A percentile compares a stretch with the other conserved stretches of the same genome.
Evolutionary conservation across 2,113 vertebrate species (phyloP).

Genomic region (Ptilonorhynchus violaceus): DNA sequence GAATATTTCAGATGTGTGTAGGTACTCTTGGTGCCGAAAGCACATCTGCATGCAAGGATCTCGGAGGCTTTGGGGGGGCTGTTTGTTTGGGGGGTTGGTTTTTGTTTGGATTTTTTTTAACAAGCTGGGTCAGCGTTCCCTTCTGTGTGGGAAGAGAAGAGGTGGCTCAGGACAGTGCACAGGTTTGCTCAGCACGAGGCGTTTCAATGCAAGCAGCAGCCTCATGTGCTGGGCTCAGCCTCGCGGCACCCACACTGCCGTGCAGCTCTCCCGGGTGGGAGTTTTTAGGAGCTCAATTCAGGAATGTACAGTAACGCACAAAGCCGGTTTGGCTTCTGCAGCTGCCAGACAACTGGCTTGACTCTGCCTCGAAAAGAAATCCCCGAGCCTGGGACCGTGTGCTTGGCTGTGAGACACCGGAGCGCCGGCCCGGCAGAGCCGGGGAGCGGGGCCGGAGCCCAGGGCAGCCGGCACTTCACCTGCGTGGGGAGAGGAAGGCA

Average conservation of each 20-base stretch:
- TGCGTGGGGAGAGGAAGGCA: neutral
- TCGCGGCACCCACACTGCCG: neutral
- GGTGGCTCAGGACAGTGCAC: neutral
- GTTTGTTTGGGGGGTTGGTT: neutral
- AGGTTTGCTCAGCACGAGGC: neutral
- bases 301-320: neutral
- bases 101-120: neutral
- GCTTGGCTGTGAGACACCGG: neutral
- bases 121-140: neutral
- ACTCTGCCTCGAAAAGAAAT: neutral
- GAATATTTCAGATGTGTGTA: neutral
- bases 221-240: neutral
- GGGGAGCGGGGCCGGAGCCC: neutral
- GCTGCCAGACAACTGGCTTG: neutral
- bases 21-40: neutral
- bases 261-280: neutral
- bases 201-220: neutral
- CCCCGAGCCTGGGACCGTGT: neutral
- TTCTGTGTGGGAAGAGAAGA: neutral
- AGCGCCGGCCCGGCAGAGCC: neutral
- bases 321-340: neutral
- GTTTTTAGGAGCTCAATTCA: neutral
- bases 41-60: neutral
- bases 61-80: neutral
- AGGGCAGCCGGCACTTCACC: constrained; percentile 4